Evolutionary conservation across 2,888 invertebrate genomes (phyloP).

Genomic region (Escarpia spicata): DNA sequence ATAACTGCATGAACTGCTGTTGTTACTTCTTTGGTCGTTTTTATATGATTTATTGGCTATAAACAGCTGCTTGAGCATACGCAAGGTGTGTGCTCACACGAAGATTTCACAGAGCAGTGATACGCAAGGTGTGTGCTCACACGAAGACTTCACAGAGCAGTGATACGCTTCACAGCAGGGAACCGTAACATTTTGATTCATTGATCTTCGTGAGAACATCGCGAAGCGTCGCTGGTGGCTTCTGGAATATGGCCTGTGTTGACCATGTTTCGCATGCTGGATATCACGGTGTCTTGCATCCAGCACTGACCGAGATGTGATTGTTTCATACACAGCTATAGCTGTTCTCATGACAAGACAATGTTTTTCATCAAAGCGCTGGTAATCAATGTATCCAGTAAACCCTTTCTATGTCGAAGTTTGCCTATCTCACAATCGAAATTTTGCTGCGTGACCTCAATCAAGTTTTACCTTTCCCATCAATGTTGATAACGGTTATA

Average conservation of each 20-base stretch:
- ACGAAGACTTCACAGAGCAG: neutral
- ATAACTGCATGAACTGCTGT: neutral
- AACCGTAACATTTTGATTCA: neutral
- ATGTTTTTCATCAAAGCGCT: neutral
- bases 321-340: neutral
- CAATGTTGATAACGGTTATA: too few species aligned
- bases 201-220: slow-evolving; percentile 13
- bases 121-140: neutral
- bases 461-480: too few species aligned
- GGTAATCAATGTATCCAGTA: neutral
- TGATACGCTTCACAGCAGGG: neutral
- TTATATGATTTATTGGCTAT: neutral
- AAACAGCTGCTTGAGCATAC: neutral
- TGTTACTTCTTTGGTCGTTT: neutral
- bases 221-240: neutral
- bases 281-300: neutral
- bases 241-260: neutral
- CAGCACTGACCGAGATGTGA: neutral
- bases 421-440: too few species aligned
- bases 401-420: too few species aligned
- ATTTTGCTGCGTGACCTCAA: too few species aligned
- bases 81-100: neutral
- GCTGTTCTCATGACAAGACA: neutral
- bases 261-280: neutral
- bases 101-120: neutral